Conservation (phyloP, 2,797 vertebrate species). For the Ctenosaura bakeri region DNA sequence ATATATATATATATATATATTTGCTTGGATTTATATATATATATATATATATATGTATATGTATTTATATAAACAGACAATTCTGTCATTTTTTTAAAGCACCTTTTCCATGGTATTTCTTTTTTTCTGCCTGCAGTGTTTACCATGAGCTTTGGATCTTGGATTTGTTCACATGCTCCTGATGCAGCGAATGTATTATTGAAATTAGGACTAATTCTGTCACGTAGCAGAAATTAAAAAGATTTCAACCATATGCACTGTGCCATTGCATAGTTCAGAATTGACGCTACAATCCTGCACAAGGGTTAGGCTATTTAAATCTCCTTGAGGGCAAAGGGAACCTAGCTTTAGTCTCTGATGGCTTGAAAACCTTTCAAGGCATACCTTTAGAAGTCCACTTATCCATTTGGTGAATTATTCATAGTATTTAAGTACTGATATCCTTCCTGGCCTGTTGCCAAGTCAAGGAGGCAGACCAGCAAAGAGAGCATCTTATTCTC, state of each 20-base stretch:
- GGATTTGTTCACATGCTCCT: background rate
- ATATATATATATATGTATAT: too few species aligned
- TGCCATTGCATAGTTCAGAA: background rate
- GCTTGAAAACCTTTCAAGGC: background rate
- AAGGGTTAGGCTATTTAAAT: background rate
- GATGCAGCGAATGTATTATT: background rate
- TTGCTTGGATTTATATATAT: too few species aligned
- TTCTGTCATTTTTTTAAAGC: background rate
- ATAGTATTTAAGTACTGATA: conserved; percentile 14
- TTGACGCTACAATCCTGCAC: background rate
- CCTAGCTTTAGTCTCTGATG: background rate
- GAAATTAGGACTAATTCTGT: conserved; percentile 34
- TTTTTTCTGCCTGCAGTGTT: background rate
- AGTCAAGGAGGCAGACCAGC: background rate
- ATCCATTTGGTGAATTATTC: conserved; percentile 20
- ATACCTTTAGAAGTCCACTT: conserved; percentile 3
- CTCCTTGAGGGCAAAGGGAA: background rate
- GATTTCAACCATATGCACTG: background rate
- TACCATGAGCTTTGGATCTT: background rate
- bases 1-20: too few species aligned
- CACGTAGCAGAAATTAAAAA: background rate
- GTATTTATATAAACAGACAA: too few species aligned
- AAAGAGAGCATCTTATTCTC: background rate
- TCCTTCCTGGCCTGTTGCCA: background rate
- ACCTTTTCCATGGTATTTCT: background rate